Conservation (phyloP, 1,140 invertebrate species). For the Drosophila yakuba region DNA sequence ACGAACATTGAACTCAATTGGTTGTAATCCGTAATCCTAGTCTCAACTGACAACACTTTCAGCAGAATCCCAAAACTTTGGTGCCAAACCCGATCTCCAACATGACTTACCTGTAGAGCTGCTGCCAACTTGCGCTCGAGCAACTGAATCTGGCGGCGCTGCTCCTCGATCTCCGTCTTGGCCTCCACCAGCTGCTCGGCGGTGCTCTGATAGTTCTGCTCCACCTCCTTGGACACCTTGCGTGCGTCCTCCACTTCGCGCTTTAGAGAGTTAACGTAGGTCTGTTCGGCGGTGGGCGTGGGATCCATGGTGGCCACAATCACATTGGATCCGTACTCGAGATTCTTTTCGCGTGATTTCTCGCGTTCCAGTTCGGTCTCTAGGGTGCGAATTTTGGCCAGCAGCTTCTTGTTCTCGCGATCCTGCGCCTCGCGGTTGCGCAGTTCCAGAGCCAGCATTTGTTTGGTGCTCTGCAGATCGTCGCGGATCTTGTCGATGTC, state of each 20-base stretch:
- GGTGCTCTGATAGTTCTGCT: constrained; percentile 90
- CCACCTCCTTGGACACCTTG: constrained; percentile 91
- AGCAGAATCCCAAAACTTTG: constrained; percentile 8
- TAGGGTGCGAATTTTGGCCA: constrained; percentile 91
- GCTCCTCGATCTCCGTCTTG: constrained; percentile 91
- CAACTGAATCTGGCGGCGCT: constrained; percentile 90
- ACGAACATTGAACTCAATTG: background rate
- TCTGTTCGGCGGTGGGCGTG: constrained; percentile 85
- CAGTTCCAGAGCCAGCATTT: constrained; percentile 93
- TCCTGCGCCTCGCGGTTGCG: constrained; percentile 94
- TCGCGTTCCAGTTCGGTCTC: constrained; percentile 91
- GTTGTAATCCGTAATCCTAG: constrained; percentile 1
- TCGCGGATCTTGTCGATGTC: constrained; percentile 96
- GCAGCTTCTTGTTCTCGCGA: constrained; percentile 93
- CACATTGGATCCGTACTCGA: constrained; percentile 86
- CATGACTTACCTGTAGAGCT: constrained; percentile 85
- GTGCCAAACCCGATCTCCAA: background rate
- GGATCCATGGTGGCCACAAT: constrained; percentile 83
- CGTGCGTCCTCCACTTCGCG: constrained; percentile 90
- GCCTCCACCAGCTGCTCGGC: constrained; percentile 91
- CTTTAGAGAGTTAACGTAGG: constrained; percentile 88
- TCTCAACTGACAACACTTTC: constrained; percentile 70
- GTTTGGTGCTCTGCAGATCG: constrained; percentile 95
- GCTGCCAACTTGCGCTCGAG: constrained; percentile 90
- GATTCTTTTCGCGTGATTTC: constrained; percentile 87